Conservation (phyloP, 2,888 invertebrate genomes). For the Macrosoma leucophasiata region DNA sequence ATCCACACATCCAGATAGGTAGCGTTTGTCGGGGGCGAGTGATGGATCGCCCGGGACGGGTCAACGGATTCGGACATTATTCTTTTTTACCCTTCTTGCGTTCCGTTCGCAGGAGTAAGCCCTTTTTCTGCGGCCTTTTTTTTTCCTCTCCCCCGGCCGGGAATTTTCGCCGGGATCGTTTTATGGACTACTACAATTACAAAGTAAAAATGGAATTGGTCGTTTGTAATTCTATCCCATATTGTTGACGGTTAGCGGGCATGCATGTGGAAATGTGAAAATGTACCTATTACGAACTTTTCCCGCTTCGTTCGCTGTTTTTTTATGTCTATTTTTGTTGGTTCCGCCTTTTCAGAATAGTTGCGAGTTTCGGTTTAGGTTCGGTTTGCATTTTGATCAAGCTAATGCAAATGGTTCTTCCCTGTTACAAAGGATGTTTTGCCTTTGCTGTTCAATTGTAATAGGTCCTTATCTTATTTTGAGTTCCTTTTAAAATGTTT, state of each 20-base stretch:
- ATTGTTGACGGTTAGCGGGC: conserved; percentile 37
- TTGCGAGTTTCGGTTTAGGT: too few relatives aligned
- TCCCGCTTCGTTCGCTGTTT: conserved; percentile 12
- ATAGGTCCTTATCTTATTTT: too few relatives aligned
- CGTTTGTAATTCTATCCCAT: conserved; percentile 61
- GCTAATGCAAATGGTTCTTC: too few relatives aligned
- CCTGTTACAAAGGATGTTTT: too few relatives aligned
- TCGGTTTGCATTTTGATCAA: too few relatives aligned
- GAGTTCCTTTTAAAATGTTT: too few relatives aligned
- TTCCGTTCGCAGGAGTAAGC: conserved; percentile 71
- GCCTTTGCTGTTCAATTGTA: too few relatives aligned
- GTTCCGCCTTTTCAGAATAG: too few relatives aligned
- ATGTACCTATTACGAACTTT: too few relatives aligned
- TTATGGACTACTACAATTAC: conserved; percentile 74
- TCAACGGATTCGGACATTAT: conserved; percentile 78
- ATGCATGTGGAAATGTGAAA: conserved; percentile 25
- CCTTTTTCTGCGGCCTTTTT: conserved; percentile 73
- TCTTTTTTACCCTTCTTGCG: conserved; percentile 77
- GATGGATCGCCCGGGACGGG: conserved; percentile 76
- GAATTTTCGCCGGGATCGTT: conserved; percentile 65
- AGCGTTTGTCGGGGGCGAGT: conserved; percentile 61
- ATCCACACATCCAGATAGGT: conserved; percentile 64
- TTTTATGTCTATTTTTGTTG: too few relatives aligned
- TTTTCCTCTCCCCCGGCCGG: conserved; percentile 50
- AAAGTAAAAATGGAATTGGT: conserved; percentile 71